A percentile compares a stretch with the other conserved stretches of the same genome.
Conservation (phyloP, 2,797 vertebrate species). For the Carapus acus region DNA sequence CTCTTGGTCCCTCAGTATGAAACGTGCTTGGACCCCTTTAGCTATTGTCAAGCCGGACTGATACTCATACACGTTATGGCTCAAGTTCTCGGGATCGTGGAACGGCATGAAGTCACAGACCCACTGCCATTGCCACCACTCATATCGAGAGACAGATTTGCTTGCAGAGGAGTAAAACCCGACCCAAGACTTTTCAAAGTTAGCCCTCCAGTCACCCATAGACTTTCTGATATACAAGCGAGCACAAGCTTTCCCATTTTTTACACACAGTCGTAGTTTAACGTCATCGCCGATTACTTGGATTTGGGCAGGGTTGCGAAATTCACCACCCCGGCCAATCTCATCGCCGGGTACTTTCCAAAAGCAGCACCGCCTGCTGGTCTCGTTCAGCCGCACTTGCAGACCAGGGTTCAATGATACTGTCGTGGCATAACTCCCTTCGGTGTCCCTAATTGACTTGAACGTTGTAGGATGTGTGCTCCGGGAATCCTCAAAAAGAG, state of each 20-base stretch:
- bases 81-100: fast-evolving
- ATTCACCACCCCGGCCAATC: slow-evolving; percentile 37
- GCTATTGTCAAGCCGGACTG: slow-evolving; percentile 38
- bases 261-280: slow-evolving; percentile 42
- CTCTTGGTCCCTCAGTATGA: slow-evolving; percentile 18
- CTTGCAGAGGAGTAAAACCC: slow-evolving; percentile 45
- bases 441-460: slow-evolving; percentile 1
- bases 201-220: slow-evolving; percentile 30
- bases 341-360: slow-evolving; percentile 35
- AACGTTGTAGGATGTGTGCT: slow-evolving; percentile 1
- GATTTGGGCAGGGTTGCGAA: slow-evolving; percentile 15
- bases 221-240: slow-evolving; percentile 33
- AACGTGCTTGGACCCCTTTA: slow-evolving; percentile 48
- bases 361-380: slow-evolving; percentile 21
- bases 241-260: slow-evolving; percentile 49
- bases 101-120: slow-evolving; percentile 34
- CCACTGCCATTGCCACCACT: slow-evolving; percentile 57
- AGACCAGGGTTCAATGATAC: slow-evolving; percentile 43
- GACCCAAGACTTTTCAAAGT: slow-evolving; percentile 43
- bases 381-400: slow-evolving; percentile 45
- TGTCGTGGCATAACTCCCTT: slow-evolving; percentile 33
- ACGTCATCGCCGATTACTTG: slow-evolving; percentile 18
- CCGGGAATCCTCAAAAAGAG: slow-evolving; percentile 26
- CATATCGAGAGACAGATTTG: slow-evolving; percentile 24
- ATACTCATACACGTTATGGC: slow-evolving; percentile 38